Conservation (phyloP, 2,888 invertebrate species). For the Aphrophora alni region DNA sequence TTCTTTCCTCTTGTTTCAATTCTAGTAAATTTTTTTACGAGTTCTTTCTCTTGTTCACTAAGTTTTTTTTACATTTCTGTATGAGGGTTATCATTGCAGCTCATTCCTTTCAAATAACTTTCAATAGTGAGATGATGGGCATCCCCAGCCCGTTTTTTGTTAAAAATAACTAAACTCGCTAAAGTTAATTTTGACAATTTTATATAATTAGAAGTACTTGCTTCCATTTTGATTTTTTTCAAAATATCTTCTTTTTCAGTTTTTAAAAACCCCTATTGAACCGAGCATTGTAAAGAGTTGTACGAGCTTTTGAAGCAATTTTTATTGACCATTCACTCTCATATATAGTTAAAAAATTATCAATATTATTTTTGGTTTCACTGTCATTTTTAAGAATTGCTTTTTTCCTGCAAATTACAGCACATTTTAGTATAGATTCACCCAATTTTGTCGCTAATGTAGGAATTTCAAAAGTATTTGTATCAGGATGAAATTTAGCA, state of each 20-base stretch:
- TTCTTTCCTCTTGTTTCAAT: conserved; percentile 22
- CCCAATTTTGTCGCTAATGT: conserved; percentile 15
- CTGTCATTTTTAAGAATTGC: not conserved
- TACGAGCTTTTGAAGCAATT: conserved; percentile 4
- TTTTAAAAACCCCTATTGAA: not conserved
- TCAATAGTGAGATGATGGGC: conserved; percentile 10
- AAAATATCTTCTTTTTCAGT: not conserved
- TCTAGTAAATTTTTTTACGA: not conserved
- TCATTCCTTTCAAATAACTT: not conserved
- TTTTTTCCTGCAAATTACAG: not conserved
- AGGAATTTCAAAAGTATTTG: conserved; percentile 7
- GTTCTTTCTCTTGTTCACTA: not conserved
- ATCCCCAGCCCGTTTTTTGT: conserved; percentile 27
- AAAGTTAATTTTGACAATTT: not conserved
- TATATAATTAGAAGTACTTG: not conserved
- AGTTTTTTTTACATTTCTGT: not conserved
- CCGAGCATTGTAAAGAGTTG: not conserved
- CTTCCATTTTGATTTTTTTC: not conserved
- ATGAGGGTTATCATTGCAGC: too few relatives aligned
- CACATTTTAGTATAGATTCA: conserved; percentile 16
- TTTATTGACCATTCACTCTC: not conserved
- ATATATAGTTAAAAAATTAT: not conserved
- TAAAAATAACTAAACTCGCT: conserved; percentile 20
- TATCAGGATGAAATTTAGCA: not conserved
- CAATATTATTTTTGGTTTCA: not conserved